Base-by-base conservation (phyloP, 1,140 invertebrate genomes). In the Dendroctonus ponderosae region DNA sequence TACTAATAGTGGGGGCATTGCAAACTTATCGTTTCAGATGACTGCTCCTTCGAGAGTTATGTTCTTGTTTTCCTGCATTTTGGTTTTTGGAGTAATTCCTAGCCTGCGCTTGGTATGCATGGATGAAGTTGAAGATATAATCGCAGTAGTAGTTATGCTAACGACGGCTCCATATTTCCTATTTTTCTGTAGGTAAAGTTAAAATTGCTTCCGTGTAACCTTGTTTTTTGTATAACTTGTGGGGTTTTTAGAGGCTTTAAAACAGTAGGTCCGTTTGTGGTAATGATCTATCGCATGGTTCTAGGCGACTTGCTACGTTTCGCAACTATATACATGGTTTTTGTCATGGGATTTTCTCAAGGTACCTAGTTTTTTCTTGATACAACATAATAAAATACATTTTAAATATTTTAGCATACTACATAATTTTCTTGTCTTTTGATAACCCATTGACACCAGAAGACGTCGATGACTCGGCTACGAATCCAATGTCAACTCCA, bases 221-320 rank as follows among this genome's bases (percentile, higher is more conserved):
- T 11, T 11, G 12, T 46, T 46, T 14, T 11, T 46, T 11, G 12
- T 14, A 46, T 46, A 46, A 11, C 4, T 46, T 46, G 44, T 46
- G 1, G 9, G 42, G 70, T 76, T 81, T 83, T 65, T 78, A 94
- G 96, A 75, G 96, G 96, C 37, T 97, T 99, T 78, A 96, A 97
- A 78, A 96, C 96, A 0, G 94, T 99, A 0, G 97, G 97, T 2
- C 96, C 97, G 6, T 98, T 99, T 86, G 96, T 99, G 5, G 94
- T 98, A 57, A 99, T 99, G 97, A 97, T 99, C 69, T 98, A 99
- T 80, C 87, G 94, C 70, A 99, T 99, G 94, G 91, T 99, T 15
- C 91, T 92, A 83, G 94, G 94, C 67, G 97, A 99, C 81, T 80
- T 99, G 12, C 80, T 98, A 6, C 85, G 96, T 71, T 99, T 99